These are phyloP conservation scores for Leucophenga maculata DNA, from an alignment of 2,888 invertebrate genomes.

Conservation along the genomic window DNA sequence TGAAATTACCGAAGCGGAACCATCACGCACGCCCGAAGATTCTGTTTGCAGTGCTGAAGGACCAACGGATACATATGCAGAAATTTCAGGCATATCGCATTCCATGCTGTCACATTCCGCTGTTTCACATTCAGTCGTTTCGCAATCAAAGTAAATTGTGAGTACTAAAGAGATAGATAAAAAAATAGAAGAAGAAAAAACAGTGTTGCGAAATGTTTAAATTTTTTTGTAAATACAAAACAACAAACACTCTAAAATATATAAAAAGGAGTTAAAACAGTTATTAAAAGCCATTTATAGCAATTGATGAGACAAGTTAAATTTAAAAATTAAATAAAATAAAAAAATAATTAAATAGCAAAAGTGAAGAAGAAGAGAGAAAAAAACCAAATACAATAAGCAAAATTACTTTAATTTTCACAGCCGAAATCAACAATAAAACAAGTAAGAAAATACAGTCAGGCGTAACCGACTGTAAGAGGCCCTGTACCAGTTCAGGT, in stretches of 20 bases:
- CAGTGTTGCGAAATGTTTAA: background rate
- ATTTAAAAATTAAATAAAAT: slow-evolving; percentile 53
- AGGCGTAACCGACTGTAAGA: too few species aligned
- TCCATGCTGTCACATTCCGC: slow-evolving; percentile 70
- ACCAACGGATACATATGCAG: slow-evolving; percentile 76
- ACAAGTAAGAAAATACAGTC: too few species aligned
- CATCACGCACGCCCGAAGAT: slow-evolving; percentile 90
- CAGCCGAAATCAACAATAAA: slow-evolving; percentile 51
- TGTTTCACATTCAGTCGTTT: slow-evolving; percentile 68
- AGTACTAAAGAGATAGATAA: too few species aligned
- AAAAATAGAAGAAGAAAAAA: background rate
- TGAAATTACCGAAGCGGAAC: slow-evolving; percentile 83
- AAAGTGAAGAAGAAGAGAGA: slow-evolving; percentile 4
- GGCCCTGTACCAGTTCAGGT: too few species aligned
- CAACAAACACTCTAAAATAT: slow-evolving; percentile 1
- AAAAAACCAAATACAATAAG: background rate
- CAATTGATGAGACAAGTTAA: slow-evolving; percentile 40
- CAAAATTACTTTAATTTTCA: slow-evolving; percentile 60
- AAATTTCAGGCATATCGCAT: slow-evolving; percentile 71
- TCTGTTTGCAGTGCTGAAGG: slow-evolving; percentile 92
- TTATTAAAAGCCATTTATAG: too few species aligned
- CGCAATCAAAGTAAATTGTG: slow-evolving; percentile 57
- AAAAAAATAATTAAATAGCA: too few species aligned
- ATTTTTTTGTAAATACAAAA: slow-evolving; percentile 9
- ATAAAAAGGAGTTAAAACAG: too few species aligned